These are phyloP conservation scores for Nibea albiflora DNA, from an alignment of 2,113 vertebrate species.

Conservation along the genomic window DNA sequence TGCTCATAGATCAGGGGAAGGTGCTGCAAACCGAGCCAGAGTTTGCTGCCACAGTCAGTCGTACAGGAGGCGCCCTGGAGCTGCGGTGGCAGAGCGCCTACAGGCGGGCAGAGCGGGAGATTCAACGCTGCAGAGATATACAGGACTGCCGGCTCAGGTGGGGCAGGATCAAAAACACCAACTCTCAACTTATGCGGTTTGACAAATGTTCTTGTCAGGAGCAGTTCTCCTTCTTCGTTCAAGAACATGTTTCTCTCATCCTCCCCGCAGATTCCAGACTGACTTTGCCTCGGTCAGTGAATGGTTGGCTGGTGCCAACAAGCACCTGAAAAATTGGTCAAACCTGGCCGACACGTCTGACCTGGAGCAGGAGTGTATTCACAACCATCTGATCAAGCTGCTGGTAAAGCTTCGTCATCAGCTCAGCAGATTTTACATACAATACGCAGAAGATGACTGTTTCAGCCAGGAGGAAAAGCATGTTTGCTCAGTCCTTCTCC, in stretches of 20 bases:
- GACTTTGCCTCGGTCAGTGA: conserved; percentile 82
- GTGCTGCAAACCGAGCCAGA: conserved; percentile 74
- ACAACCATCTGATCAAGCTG: conserved; percentile 82
- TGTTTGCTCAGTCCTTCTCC: not conserved
- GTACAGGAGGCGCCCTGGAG: conserved; percentile 84
- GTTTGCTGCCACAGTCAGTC: conserved; percentile 77
- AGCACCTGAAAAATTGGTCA: conserved; percentile 86
- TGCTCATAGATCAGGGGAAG: conserved; percentile 84
- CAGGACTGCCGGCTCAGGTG: conserved; percentile 87
- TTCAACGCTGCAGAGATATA: conserved; percentile 82
- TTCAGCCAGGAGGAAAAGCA: not conserved
- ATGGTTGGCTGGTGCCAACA: conserved; percentile 86
- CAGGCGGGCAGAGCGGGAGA: conserved; percentile 84
- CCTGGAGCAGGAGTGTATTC: conserved; percentile 81
- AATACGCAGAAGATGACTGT: too few species aligned
- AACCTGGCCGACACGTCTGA: conserved; percentile 81
- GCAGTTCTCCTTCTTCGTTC: not conserved
- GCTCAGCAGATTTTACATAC: not conserved
- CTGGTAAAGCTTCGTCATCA: conserved; percentile 82
- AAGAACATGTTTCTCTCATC: conserved; percentile 16
- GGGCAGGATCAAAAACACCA: not conserved
- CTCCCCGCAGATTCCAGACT: conserved; percentile 86
- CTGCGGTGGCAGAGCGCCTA: conserved; percentile 86
- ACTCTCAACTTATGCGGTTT: not conserved
- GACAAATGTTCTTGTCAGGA: too few species aligned